Evolutionary conservation across 2,888 invertebrate species (phyloP).

Genomic region (Apamea anceps): DNA sequence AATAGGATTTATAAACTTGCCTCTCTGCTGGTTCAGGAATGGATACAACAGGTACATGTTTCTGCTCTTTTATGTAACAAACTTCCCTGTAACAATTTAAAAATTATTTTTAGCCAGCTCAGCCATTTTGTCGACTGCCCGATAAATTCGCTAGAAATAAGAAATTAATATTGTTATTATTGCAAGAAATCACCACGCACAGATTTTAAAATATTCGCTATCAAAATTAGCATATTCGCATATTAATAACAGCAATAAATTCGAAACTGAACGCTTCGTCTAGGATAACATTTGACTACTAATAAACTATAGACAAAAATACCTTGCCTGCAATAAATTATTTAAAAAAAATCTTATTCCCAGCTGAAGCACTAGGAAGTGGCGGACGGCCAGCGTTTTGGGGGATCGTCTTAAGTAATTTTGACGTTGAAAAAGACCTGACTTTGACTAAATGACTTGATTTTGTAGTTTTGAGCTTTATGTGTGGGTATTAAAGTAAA

Average conservation of each 20-base stretch:
- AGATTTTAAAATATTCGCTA: background rate
- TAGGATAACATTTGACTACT: too few relatives aligned
- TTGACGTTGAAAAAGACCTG: background rate
- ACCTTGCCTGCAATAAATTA: too few relatives aligned
- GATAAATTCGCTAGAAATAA: too few relatives aligned
- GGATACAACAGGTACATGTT: rapidly evolving
- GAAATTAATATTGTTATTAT: background rate
- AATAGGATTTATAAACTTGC: background rate
- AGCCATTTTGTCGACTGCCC: background rate
- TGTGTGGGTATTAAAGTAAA: too few relatives aligned
- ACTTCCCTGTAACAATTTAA: conserved; percentile 35
- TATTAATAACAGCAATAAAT: background rate
- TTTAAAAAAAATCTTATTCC: too few relatives aligned
- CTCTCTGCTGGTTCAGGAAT: background rate
- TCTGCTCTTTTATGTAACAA: background rate
- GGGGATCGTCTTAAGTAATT: too few relatives aligned
- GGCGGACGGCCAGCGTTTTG: too few relatives aligned
- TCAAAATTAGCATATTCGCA: background rate
- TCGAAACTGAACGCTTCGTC: too few relatives aligned
- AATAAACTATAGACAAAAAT: too few relatives aligned
- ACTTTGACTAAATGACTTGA: background rate
- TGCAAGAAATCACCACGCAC: background rate
- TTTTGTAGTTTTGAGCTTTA: background rate
- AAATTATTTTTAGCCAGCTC: background rate
- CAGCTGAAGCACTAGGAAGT: too few relatives aligned